These are phyloP conservation scores for Ruditapes philippinarum DNA, from an alignment of 1,140 invertebrate species.

Conservation along the genomic window DNA sequence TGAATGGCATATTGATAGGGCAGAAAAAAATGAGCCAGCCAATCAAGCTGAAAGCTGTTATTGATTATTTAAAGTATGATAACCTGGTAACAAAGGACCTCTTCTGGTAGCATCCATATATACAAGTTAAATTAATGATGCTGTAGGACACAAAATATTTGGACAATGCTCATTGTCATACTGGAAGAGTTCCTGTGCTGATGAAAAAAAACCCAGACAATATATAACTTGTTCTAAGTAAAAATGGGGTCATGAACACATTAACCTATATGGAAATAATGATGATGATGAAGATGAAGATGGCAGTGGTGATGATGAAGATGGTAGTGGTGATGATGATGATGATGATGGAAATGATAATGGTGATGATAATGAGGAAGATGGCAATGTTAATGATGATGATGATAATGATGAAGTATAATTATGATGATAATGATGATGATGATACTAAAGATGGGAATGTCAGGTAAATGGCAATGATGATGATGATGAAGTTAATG, in stretches of 20 bases:
- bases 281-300: neutral
- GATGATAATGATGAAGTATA: too few relatives aligned
- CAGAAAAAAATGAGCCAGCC: constrained; percentile 7
- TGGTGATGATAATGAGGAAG: neutral
- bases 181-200: too few relatives aligned
- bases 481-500: neutral
- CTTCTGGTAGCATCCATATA: neutral
- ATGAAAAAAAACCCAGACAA: too few relatives aligned
- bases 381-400: neutral
- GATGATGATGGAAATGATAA: neutral
- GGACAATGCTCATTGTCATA: too few relatives aligned
- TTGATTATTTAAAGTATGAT: constrained; percentile 13
- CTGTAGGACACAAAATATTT: neutral
- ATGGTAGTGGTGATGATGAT: neutral
- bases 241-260: too few relatives aligned
- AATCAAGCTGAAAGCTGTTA: constrained; percentile 29
- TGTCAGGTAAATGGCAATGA: neutral
- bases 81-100: constrained; percentile 1
- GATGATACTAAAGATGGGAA: neutral
- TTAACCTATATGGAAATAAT: too few relatives aligned
- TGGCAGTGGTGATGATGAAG: neutral
- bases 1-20: constrained; percentile 29
- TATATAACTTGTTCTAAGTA: too few relatives aligned
- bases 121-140: neutral
- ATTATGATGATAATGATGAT: neutral